Evolutionary conservation across 2,888 invertebrate genomes (phyloP), one percentile per base, ranked within the genome.

Genomic region (Hypselothyrea guttata): DNA sequence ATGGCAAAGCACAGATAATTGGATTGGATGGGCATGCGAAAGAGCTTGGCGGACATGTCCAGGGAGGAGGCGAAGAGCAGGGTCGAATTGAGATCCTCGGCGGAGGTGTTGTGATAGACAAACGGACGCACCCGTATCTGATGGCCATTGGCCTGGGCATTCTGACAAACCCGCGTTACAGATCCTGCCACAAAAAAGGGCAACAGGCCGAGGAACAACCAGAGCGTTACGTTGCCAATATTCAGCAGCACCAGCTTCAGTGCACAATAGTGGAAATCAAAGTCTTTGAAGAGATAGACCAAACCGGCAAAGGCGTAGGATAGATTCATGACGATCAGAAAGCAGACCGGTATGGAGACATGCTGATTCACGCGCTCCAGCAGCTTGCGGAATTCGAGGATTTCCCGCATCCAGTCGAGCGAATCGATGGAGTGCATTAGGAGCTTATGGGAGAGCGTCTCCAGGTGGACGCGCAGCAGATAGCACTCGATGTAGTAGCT

Each of bases 401-500:
- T 93, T 91, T 95, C 95, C 87, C 93, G 92, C 94, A 96, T 95
- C 95, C 95, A 96, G 74, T 94, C 94, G 9, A 94, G 88, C 0
- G 94, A 92, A 27, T 93, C 92, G 40, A 95, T 93, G 11, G 94
- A 93, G 76, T 94, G 92, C 86, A 95, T 94, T 4, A 95, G 90
- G 37, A 96, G 89, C 72, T 95, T 93, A 47, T 93, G 93, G 71
- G 93, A 93, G 18, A 96, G 90, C 82, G 94, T 94, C 79, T 93
- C 92, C 45, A 96, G 91, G 85, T 95, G 95, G 0, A 94, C 93
- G 61, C 94, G 93, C 66, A 96, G 87, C 52, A 96, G 90, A 88
- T 95, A 95, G 42, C 94, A 95, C 90, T 96, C 95, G 15, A 96
- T 91, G 77, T 95, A 95, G 88, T 96, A 96, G 88, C 94, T 95